Evolutionary conservation across 2,888 invertebrate species (phyloP), one percentile per base, ranked within the genome.

Genomic region (Siphonodentalium dalli): DNA sequence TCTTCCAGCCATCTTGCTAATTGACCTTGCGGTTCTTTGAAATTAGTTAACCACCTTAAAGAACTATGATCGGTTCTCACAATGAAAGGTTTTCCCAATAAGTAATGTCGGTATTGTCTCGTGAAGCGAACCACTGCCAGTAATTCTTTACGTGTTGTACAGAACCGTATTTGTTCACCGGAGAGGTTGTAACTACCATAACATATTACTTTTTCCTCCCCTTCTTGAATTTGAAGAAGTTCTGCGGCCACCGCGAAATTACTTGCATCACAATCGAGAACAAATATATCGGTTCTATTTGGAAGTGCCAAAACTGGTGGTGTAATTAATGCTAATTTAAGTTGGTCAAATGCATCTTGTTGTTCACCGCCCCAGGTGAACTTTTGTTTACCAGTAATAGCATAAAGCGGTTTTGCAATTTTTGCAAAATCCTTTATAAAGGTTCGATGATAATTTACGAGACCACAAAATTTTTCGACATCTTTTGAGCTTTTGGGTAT

Each of bases 41-140:
- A 50, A 11, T 15, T 11, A 4, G 34, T 11, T 34, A 57, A 34
- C 57, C 57, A 58, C 11, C 9, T 28, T n/a, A 55, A 29, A n/a
- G 13, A 23, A 11, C n/a, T 18, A 21, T 58, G 55, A 26, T 57
- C 55, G 2, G 45, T 57, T 20, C 58, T 37, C 13, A 57, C 21
- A 15, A 57, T n/a, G 26, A 57, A 49, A 3, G 42, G 21, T 34
- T 37, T 18, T 15, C 58, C 58, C 23, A 50, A 26, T 15, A 58
- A 34, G 27, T 58, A 58, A 20, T 58, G 49, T 18, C 40, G 23
- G 28, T 33, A 58, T 33, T 49, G 43, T 39, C 49, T 26, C 4
- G 44, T 49, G 24, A 57, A 56, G 5, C 34, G n/a, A 2, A 48
- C 40, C 21, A 49, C 38, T 8, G 58, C 58, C 31, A 58, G 41